These are phyloP conservation scores for Drosophila sulfurigaster DNA, from an alignment of 1,140 invertebrate genomes.

Conservation along the genomic window DNA sequence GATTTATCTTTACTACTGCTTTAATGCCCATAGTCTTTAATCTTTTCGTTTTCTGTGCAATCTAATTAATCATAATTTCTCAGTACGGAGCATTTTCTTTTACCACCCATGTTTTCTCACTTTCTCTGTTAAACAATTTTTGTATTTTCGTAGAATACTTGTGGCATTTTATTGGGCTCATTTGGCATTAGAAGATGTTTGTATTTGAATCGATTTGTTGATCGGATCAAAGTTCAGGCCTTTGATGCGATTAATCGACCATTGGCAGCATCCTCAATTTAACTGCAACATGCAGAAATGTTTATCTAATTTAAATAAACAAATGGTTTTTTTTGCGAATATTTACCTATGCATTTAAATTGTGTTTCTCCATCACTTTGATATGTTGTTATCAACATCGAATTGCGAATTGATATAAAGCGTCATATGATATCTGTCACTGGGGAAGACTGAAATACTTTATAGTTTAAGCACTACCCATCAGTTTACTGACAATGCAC, in stretches of 20 bases:
- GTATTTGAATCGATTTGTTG: background rate
- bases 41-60: too few species aligned
- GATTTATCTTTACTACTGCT: too few species aligned
- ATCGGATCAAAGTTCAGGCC: conserved; percentile 3
- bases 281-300: conserved; percentile 3
- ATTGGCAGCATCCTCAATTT: conserved; percentile 1
- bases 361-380: background rate
- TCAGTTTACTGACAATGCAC: conserved; percentile 41
- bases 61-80: too few species aligned
- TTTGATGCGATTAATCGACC: background rate
- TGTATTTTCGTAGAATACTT: background rate
- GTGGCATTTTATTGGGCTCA: background rate
- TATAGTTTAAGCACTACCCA: background rate
- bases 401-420: conserved; percentile 14
- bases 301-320: conserved; percentile 22
- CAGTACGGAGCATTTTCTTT: too few species aligned
- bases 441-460: conserved; percentile 4
- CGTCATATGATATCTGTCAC: conserved; percentile 20
- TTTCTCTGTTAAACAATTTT: background rate
- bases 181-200: background rate
- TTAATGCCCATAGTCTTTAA: too few species aligned
- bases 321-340: conserved; percentile 34
- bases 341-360: conserved; percentile 40
- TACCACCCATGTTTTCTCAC: too few species aligned
- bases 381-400: conserved; percentile 20